These are phyloP conservation scores for Electrona antarctica DNA, from an alignment of 2,113 vertebrate genomes.

Conservation along the genomic window DNA sequence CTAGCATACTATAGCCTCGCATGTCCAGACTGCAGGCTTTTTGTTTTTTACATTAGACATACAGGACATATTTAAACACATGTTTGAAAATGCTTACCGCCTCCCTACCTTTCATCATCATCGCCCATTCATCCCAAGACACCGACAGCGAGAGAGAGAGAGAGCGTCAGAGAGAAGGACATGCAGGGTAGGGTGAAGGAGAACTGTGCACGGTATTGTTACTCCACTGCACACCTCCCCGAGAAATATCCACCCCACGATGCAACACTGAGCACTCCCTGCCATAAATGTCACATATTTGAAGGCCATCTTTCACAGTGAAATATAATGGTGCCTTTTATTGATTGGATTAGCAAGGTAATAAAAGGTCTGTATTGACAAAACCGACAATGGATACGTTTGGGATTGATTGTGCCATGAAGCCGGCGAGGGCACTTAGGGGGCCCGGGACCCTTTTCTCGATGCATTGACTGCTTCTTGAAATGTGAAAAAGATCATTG, in stretches of 20 bases:
- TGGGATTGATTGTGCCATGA: slow-evolving; percentile 61
- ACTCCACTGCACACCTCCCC: slow-evolving; percentile 5
- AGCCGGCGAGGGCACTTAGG: slow-evolving; percentile 42
- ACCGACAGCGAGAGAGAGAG: background rate
- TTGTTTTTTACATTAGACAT: slow-evolving; percentile 39
- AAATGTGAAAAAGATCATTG: slow-evolving; percentile 38
- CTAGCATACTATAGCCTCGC: slow-evolving; percentile 46
- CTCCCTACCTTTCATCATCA: slow-evolving; percentile 22
- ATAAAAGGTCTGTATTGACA: slow-evolving; percentile 72
- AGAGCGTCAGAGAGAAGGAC: background rate
- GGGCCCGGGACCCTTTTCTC: slow-evolving; percentile 19
- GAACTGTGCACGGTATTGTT: background rate
- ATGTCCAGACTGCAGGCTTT: slow-evolving; percentile 42
- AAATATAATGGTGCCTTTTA: slow-evolving; percentile 57
- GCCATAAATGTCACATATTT: slow-evolving; percentile 50
- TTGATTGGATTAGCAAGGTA: slow-evolving; percentile 66
- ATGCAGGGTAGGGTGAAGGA: background rate
- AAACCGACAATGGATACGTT: slow-evolving; percentile 63
- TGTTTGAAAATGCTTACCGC: slow-evolving; percentile 45
- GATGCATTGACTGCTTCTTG: slow-evolving; percentile 11
- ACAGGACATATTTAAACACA: slow-evolving; percentile 60
- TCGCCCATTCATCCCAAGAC: slow-evolving; percentile 28
- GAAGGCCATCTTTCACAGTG: slow-evolving; percentile 55
- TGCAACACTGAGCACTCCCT: slow-evolving; percentile 24
- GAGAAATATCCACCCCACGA: slow-evolving; percentile 13